phyloP scores from a whole-genome alignment of 2,113 vertebrate species.

The Origma solitaria region DNA sequence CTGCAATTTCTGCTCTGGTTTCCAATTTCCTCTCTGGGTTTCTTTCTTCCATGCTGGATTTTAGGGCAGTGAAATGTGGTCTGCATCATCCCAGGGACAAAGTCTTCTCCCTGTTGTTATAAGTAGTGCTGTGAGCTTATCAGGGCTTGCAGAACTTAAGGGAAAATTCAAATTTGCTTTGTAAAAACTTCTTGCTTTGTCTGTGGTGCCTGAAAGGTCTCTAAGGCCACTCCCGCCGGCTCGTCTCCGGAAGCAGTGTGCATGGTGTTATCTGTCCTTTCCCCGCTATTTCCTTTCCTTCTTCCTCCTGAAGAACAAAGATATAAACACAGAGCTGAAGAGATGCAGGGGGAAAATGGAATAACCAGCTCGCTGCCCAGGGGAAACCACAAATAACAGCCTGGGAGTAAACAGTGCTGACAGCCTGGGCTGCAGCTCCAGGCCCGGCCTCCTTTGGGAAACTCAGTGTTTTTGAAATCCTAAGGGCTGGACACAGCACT shows the following conservation, averaged over 20 bases:
- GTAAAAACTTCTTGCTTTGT: neutral
- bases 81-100: neutral
- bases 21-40: neutral
- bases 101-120: neutral
- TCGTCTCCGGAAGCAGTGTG: neutral
- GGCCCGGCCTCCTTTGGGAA: neutral
- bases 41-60: neutral
- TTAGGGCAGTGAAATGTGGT: neutral
- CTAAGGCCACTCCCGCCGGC: fast-evolving
- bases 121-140: fast-evolving
- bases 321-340: neutral
- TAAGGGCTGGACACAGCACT: neutral
- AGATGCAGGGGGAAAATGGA: neutral
- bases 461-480: neutral
- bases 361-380: neutral
- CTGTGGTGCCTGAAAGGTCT: neutral
- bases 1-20: neutral
- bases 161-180: neutral
- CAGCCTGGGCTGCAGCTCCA: fast-evolving
- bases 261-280: constrained; percentile 21
- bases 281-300: constrained; percentile 14
- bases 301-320: constrained; percentile 11
- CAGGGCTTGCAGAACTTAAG: neutral
- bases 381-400: constrained; percentile 47
- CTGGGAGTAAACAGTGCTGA: neutral